phyloP scores from a whole-genome alignment of 2,113 vertebrate species.

The Zosterops pallidus region DNA sequence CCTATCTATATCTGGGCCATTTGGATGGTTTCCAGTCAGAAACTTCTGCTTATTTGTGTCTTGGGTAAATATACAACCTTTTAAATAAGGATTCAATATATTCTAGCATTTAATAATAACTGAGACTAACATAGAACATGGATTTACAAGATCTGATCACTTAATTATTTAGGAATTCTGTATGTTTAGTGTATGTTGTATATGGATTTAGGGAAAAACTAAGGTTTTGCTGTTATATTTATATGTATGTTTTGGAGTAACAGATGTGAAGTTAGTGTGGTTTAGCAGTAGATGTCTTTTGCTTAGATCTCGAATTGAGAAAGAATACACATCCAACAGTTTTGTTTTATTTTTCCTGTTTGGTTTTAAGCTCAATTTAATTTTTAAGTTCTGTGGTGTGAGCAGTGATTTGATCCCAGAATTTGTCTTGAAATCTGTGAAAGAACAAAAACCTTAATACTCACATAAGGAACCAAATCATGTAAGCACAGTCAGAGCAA shows the following conservation, averaged over 20 bases:
- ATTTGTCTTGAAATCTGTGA: not conserved
- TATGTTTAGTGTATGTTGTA: accelerated
- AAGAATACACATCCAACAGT: not conserved
- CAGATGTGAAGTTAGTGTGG: not conserved
- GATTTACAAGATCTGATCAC: not conserved
- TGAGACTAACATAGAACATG: not conserved
- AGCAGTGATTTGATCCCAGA: not conserved
- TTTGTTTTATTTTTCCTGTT: not conserved
- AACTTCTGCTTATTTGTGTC: not conserved
- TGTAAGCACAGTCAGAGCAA: not conserved
- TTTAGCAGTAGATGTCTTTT: not conserved
- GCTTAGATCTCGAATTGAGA: not conserved
- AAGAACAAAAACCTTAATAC: not conserved
- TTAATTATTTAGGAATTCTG: not conserved
- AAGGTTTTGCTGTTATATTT: not conserved
- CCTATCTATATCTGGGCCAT: not conserved
- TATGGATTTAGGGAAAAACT: not conserved
- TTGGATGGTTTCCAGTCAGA: not conserved
- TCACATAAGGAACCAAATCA: not conserved
- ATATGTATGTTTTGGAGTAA: not conserved
- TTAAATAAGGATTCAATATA: not conserved
- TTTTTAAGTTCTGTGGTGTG: not conserved
- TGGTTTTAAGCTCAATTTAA: not conserved
- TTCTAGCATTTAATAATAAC: not conserved
- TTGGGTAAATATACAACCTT: not conserved